Conservation (phyloP, 1,140 invertebrate genomes). For the fruit fly (Drosophila melanogaster) region DNA sequence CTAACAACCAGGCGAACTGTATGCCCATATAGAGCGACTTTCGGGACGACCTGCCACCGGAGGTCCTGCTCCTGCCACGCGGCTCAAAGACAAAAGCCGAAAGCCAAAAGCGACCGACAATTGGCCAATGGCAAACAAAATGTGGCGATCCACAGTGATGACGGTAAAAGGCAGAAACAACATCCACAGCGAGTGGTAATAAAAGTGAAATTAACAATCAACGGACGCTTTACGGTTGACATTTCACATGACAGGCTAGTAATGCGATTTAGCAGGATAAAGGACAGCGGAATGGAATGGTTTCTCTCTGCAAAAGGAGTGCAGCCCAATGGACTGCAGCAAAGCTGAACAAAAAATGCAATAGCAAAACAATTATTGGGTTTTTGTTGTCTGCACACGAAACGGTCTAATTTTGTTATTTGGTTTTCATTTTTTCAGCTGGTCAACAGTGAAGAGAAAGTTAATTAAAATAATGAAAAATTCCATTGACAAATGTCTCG, state of each 20-base stretch:
- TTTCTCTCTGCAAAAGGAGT: constrained; percentile 20
- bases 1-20: constrained; percentile 10
- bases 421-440: not conserved
- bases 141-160: constrained; percentile 33
- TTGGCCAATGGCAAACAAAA: constrained; percentile 59
- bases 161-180: constrained; percentile 14
- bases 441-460: constrained; percentile 70
- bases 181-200: constrained; percentile 47
- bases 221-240: constrained; percentile 83
- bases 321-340: constrained; percentile 17
- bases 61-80: constrained; percentile 22
- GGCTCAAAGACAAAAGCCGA: constrained; percentile 17
- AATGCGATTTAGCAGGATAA: constrained; percentile 84
- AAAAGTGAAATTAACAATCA: constrained; percentile 84
- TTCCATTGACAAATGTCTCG: constrained; percentile 73
- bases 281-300: constrained; percentile 67
- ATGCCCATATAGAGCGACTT: constrained; percentile 57
- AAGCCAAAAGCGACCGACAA: constrained; percentile 59
- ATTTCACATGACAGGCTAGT: constrained; percentile 84
- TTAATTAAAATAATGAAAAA: constrained; percentile 85
- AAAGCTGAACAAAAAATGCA: not conserved
- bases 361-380: constrained; percentile 33
- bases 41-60: constrained; percentile 19
- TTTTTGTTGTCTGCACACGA: constrained; percentile 51
- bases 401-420: constrained; percentile 37